Base-by-base conservation (phyloP, 2,797 vertebrate species). In the Chanos chanos region DNA sequence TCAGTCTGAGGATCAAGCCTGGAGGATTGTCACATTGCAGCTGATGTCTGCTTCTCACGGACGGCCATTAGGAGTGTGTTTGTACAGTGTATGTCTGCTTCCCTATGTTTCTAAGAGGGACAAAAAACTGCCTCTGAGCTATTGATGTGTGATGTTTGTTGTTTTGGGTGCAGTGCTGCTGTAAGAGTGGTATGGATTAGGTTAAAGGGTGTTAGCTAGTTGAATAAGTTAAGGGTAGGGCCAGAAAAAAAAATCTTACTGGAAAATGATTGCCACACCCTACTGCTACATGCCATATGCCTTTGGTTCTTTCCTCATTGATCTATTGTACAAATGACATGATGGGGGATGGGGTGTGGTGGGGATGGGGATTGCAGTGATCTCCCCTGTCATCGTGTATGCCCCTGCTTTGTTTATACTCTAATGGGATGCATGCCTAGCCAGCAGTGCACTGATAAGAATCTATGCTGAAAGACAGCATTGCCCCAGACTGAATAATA, bases 321-420 rank as follows among this genome's bases (percentile, higher is more conserved):
- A n/a, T n/a, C n/a, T n/a, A n/a, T n/a, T n/a, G n/a, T n/a, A n/a
- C n/a, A n/a, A n/a, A n/a, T n/a, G n/a, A n/a, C n/a, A n/a, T n/a
- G n/a, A n/a, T n/a, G n/a, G n/a, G n/a, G n/a, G n/a, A n/a, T n/a
- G n/a, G n/a, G n/a, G n/a, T n/a, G n/a, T n/a, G n/a, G n/a, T n/a
- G n/a, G n/a, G n/a, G n/a, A n/a, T n/a, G n/a, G n/a, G n/a, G n/a
- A n/a, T n/a, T n/a, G n/a, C n/a, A n/a, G n/a, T n/a, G n/a, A n/a
- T n/a, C n/a, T n/a, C n/a, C n/a, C n/a, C n/a, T n/a, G n/a, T n/a
- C n/a, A n/a, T n/a, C n/a, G n/a, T n/a, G n/a, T n/a, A n/a, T n/a
- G n/a, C n/a, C n/a, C n/a, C n/a, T 57, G 6, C 28, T 57, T 68
- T 66, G 49, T 77, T 71, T 71, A 54, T 57, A 47, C 56, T 73